These are phyloP conservation scores for Synergus japonicus DNA, from an alignment of 2,888 invertebrate genomes.

Conservation along the genomic window DNA sequence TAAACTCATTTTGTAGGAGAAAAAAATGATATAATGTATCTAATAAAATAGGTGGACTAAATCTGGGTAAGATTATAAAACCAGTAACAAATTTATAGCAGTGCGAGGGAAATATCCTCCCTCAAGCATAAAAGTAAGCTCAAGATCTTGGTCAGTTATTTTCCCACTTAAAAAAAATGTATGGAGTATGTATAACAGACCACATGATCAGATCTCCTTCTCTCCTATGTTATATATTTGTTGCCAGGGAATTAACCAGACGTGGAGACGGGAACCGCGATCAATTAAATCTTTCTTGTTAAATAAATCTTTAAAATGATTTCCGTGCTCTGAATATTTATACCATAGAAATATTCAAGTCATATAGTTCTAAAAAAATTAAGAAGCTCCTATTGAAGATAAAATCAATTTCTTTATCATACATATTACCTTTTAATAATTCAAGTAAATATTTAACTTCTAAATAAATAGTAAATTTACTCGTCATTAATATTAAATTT, in stretches of 20 bases:
- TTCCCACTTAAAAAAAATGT: constrained; percentile 12
- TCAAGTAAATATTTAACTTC: too few species aligned
- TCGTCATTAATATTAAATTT: too few species aligned
- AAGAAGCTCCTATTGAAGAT: background rate
- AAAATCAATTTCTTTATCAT: background rate
- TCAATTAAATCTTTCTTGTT: constrained; percentile 31
- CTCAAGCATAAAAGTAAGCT: background rate
- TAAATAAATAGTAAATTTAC: too few species aligned
- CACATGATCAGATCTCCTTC: constrained; percentile 21
- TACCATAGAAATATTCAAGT: background rate
- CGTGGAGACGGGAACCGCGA: constrained; percentile 17
- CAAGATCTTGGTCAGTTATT: constrained; percentile 33
- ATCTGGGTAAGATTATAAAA: background rate
- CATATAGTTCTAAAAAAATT: background rate
- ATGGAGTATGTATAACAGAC: background rate
- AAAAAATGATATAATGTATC: background rate
- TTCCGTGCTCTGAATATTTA: background rate
- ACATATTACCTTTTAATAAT: too few species aligned
- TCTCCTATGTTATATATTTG: background rate
- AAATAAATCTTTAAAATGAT: constrained; percentile 30
- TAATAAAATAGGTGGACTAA: background rate
- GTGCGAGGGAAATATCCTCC: background rate
- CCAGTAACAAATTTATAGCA: background rate
- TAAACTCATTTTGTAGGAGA: background rate
- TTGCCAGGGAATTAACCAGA: constrained; percentile 35